Conservation (phyloP, 2,888 invertebrate species). For the Trissolcus brochymenae region DNA sequence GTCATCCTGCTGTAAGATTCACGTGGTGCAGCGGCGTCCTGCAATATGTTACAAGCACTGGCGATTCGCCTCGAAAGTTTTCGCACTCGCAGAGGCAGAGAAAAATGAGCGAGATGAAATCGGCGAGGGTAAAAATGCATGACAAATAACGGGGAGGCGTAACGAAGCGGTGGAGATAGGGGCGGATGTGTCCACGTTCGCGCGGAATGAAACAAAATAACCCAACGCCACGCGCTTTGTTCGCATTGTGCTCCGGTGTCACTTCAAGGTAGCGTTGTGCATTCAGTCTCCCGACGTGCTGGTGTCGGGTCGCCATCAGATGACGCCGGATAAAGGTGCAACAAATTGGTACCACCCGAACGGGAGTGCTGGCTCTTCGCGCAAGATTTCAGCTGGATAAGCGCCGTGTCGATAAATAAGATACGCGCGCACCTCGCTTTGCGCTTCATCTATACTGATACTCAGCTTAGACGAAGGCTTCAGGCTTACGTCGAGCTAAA, state of each 20-base stretch:
- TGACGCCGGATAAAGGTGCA: conserved; percentile 74
- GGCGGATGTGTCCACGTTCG: conserved; percentile 67
- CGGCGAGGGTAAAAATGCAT: conserved; percentile 72
- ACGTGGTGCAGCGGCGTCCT: conserved; percentile 1
- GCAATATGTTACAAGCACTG: conserved; percentile 42
- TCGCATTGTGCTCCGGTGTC: conserved; percentile 74
- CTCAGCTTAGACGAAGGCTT: background rate
- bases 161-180: conserved; percentile 25
- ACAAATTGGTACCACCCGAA: conserved; percentile 77
- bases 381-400: conserved; percentile 69
- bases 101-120: conserved; percentile 75
- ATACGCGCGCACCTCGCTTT: conserved; percentile 51
- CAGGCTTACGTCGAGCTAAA: background rate
- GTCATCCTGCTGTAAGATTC: conserved; percentile 15
- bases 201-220: conserved; percentile 74
- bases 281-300: conserved; percentile 62
- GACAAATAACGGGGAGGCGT: conserved; percentile 70
- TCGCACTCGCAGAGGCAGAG: conserved; percentile 60
- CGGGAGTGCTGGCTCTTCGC: conserved; percentile 69
- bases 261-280: conserved; percentile 70
- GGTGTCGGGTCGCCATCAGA: conserved; percentile 76
- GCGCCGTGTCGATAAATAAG: conserved; percentile 73
- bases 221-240: conserved; percentile 72
- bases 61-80: conserved; percentile 18
- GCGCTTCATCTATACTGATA: conserved; percentile 14